Conservation (phyloP, 2,797 vertebrate genomes). For the Alfaro cultratus region DNA sequence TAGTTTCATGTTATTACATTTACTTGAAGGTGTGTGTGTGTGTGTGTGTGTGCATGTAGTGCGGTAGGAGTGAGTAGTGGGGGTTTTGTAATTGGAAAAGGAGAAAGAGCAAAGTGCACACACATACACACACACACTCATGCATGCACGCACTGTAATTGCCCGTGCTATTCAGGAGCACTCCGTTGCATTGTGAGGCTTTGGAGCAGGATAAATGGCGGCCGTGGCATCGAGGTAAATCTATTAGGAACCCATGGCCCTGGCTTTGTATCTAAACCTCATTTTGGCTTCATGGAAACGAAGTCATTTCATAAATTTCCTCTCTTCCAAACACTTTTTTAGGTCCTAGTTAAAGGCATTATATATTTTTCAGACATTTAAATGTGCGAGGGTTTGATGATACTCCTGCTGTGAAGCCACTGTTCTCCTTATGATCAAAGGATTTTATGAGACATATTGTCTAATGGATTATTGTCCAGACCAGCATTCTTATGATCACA, state of each 20-base stretch:
- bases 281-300: slow-evolving; percentile 84
- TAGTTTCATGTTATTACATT: slow-evolving; percentile 92
- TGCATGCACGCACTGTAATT: slow-evolving; percentile 88
- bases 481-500: background rate
- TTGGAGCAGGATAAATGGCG: slow-evolving; percentile 97
- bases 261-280: slow-evolving; percentile 83
- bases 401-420: slow-evolving; percentile 35
- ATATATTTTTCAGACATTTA: slow-evolving; percentile 57
- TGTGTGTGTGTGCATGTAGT: slow-evolving; percentile 30
- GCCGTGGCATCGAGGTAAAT: slow-evolving; percentile 93
- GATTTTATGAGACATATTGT: slow-evolving; percentile 19
- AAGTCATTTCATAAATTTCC: slow-evolving; percentile 80
- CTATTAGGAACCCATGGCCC: slow-evolving; percentile 90
- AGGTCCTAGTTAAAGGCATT: slow-evolving; percentile 84
- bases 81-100: slow-evolving; percentile 68
- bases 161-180: slow-evolving; percentile 92
- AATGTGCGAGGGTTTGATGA: slow-evolving; percentile 40
- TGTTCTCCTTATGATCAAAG: slow-evolving; percentile 47
- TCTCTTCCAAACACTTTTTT: slow-evolving; percentile 81
- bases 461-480: background rate
- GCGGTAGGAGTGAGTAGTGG: slow-evolving; percentile 60
- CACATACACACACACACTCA: slow-evolving; percentile 35
- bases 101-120: slow-evolving; percentile 43
- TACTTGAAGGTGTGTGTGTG: slow-evolving; percentile 87
- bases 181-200: slow-evolving; percentile 93